Conservation (phyloP, 2,888 invertebrate genomes). For the Drosophila ezoana region DNA sequence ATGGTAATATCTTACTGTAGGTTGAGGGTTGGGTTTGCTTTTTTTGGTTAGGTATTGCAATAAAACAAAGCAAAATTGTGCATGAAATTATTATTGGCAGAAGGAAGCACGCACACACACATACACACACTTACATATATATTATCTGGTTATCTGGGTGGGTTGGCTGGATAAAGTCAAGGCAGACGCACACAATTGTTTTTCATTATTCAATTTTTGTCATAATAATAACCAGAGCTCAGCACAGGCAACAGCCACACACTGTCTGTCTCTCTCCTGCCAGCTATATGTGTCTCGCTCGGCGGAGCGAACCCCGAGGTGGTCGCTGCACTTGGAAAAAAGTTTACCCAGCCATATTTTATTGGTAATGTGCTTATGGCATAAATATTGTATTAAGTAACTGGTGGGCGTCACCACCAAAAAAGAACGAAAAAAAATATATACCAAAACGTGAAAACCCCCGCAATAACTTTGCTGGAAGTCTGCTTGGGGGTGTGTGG, state of each 20-base stretch:
- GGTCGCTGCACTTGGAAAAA: constrained; percentile 49
- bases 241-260: constrained; percentile 18
- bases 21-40: constrained; percentile 2
- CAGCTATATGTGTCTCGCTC: constrained; percentile 33
- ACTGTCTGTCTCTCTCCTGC: constrained; percentile 27
- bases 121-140: neutral
- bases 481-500: constrained; percentile 1
- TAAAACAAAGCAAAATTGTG: constrained; percentile 78
- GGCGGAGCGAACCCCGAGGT: constrained; percentile 20
- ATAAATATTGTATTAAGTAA: constrained; percentile 82
- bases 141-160: no score
- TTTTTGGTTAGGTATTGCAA: constrained; percentile 30
- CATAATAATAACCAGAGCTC: constrained; percentile 61
- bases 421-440: constrained; percentile 17
- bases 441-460: constrained; percentile 9
- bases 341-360: constrained; percentile 78
- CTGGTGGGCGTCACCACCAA: constrained; percentile 82
- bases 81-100: constrained; percentile 73
- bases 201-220: constrained; percentile 81
- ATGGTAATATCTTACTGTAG: constrained; percentile 40
- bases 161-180: constrained; percentile 44
- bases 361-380: constrained; percentile 82
- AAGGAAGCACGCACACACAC: constrained; percentile 14
- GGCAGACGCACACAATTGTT: constrained; percentile 76
- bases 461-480: constrained; percentile 15